Base-by-base conservation (phyloP, 2,888 invertebrate species). In the Drosophila koepferae region DNA sequence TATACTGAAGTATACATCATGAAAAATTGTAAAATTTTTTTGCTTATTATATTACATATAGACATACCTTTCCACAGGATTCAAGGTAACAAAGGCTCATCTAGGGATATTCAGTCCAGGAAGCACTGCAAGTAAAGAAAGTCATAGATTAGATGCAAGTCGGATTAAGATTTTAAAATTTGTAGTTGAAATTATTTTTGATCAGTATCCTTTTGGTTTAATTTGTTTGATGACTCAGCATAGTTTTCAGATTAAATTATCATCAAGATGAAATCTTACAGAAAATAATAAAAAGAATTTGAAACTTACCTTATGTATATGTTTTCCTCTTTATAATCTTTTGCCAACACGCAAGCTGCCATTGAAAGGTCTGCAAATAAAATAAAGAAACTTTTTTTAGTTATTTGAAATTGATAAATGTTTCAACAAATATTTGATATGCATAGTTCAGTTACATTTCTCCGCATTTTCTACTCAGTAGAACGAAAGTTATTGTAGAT, bases 1-100 rank as follows among this genome's bases (percentile, higher is more conserved):
- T 87, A 87, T 87, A 87, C 89, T 77, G 75, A 81, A 69, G 72
- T 79, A 76, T 7, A 83, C 89, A 90, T 89, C 89, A 89, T 71
- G n/a, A 46, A 20, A 53, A 28, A 48, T 23, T 28, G 8, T 31
- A 23, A 40, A 18, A 34, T 14, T 16, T 28, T 28, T 41, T 18
- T 28, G 14, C 12, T 23, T 16, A 38, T 12, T 5, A 8, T 12
- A 31, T 8, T 10, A 9, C 6, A 20, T 8, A 20, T 28, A 1
- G 1, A 34, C 56, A 8, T 55, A 82, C 81, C 82, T 54, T 10
- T 14, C 7, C 14, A 7, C 1, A 46, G 2, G 3, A 44, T 20
- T 10, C 14, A 1, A 20, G 7, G 1, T 1, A n/a, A 36, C 6
- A 8, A 0, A 4, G 3, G 1, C 20, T 8, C 10, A 48, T 10